Evolutionary conservation across 2,797 vertebrate species (phyloP), one percentile per base, ranked within the genome.

Genomic region (Sebastes taczanowskii): DNA sequence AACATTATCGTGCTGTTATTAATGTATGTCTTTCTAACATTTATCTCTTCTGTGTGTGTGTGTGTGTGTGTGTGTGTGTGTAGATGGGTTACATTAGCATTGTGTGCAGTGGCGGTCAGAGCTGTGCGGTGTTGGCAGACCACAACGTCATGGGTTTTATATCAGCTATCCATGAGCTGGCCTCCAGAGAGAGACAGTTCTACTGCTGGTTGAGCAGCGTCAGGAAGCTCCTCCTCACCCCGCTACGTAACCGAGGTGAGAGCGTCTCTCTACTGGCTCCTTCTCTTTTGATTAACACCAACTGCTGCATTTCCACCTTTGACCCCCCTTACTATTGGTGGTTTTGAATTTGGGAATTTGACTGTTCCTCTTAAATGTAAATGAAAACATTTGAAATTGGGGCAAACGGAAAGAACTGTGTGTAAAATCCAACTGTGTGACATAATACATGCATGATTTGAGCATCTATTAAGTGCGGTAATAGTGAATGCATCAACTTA

Each of bases 121-220:
- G 81, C 74, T 98, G 95, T 86, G 91, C 97, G 16, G 95, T 94
- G 53, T 89, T 99, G 88, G 94, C 96, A 38, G 97, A 99, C 93
- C 96, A 95, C 80, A 99, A 99, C 20, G 82, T 97, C 67, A 98
- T 97, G 96, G 97, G 98, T 30, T 98, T 97, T 72, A 97, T 99
- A 71, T 95, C 97, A 14, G 97, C 96, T 70, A 92, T 99, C 35
- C 98, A 99, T 7, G 97, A 99, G 82, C 94, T 99, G 90, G 97
- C 97, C 29, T 95, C 97, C 77, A 96, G 96, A 4, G 98, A 99
- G 93, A 96, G 97, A 85, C 95, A 90, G 67, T 97, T 97, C 89
- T 98, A 97, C 93, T 96, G 93, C 94, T 96, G 92, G 91, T 88
- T 97, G 73, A 97, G 95, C 32, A 93, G 91, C 53, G 80, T 97